These are phyloP conservation scores for Myathropa florea DNA, from an alignment of 2,888 invertebrate genomes.

Conservation along the genomic window DNA sequence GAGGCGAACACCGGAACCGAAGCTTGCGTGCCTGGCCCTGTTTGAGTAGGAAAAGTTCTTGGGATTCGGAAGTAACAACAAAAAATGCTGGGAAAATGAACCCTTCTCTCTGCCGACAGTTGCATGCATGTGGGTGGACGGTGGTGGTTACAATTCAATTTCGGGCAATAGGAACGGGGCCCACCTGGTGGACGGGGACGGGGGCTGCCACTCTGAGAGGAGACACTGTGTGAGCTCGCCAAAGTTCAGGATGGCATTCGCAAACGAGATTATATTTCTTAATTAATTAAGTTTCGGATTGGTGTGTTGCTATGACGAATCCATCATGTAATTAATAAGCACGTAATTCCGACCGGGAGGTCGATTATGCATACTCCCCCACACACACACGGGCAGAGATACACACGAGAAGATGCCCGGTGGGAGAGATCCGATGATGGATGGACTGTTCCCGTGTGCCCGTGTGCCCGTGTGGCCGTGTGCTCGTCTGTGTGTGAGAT, in stretches of 20 bases:
- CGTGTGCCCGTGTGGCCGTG: background rate
- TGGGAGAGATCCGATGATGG: conserved; percentile 7
- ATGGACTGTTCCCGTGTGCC: background rate
- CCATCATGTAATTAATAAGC: conserved; percentile 27
- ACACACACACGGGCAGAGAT: background rate
- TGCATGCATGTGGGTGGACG: background rate
- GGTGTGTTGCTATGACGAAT: conserved; percentile 5
- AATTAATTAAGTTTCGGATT: conserved; percentile 13
- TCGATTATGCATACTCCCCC: background rate
- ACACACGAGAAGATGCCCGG: background rate
- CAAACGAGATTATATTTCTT: conserved; percentile 24
- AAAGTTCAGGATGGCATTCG: conserved; percentile 6
- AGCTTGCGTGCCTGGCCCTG: background rate
- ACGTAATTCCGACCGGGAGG: background rate
- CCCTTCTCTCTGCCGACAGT: background rate
- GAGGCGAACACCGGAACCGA: background rate
- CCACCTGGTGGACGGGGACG: background rate
- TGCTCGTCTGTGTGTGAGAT: too few relatives aligned
- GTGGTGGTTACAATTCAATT: background rate
- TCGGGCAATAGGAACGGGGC: background rate
- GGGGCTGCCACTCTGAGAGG: background rate
- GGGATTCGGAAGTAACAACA: background rate
- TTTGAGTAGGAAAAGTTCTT: too few relatives aligned
- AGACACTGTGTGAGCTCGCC: background rate
- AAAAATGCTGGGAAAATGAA: background rate